Evolutionary conservation across 1,140 invertebrate species (phyloP), one percentile per base, ranked within the genome.

Genomic region (Drosophila miranda): DNA sequence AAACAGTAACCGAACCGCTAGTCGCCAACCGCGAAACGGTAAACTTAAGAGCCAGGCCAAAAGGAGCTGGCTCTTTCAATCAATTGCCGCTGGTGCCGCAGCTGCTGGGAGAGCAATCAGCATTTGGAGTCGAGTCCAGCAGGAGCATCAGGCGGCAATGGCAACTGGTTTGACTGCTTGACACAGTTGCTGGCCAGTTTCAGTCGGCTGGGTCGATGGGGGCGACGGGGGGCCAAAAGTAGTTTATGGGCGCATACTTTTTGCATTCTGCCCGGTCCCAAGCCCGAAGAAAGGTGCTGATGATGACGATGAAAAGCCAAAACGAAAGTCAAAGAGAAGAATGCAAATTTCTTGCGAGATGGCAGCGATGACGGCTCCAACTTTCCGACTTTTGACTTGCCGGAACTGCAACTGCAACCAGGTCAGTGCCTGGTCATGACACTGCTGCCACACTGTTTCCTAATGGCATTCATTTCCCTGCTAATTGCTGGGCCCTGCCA

Each of bases 101-200:
- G 67, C 67, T 79, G 67, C 67, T 72, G 80, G 81, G 76, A 62
- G 67, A 80, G 76, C 80, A 84, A 86, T 86, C 80, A 80, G 51
- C 72, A 66, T 69, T 86, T 73, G 76, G 21, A 44, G 30, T 9
- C 28, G 5, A 26, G 59, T 66, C 80, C 80, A 76, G 63, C 75
- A 84, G 54, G 60, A 57, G 59, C 48, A 64, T 51, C 23, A 19
- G 2, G 23, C 23, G 3, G 23, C 16, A 28, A 38, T 45, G 49
- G 60, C 58, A 84, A 84, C 80, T 80, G 69, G 80, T 84, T 78
- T 80, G 83, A 86, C 80, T 76, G 72, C 81, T 84, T 84, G 79
- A 80, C 80, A 84, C 76, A 86, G 56, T 80, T 79, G 80, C 67
- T 83, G 81, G 72, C 75, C 80, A 79, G 63, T 46, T 62, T 49